Base-by-base conservation (phyloP, 1,140 invertebrate species). In the Formica selysi region DNA sequence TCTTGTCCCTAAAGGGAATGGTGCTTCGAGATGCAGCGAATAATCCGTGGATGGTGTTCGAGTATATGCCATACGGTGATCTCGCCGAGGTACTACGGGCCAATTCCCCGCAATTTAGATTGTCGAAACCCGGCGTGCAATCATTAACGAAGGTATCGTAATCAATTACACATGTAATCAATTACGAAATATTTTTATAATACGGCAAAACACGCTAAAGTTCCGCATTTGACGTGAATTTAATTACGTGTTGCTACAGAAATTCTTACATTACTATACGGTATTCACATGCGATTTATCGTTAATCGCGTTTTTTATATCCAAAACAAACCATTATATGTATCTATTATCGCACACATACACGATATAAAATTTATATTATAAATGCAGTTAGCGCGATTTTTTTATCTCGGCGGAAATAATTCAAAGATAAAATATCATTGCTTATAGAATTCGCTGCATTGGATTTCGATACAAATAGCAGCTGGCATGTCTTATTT, bases 11-110 rank as follows among this genome's bases (percentile, higher is more conserved):
- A 1, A 95, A 98, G 62, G 98, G 98, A 85, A 96, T 98, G 7
- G 97, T 98, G 2, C 96, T 97, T 16, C 96, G 96, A 96, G 98
- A 98, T 70, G 95, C 95, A 1, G 96, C 94, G 10, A 96, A 96
- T 41, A 97, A 96, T 86, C 98, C 98, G 0, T 98, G 98, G 97
- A 98, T 99, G 98, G 96, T 99, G 3, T 99, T 99, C 92, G 98
- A 99, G 93, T 99, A 97, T 91, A 99, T 99, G 98, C 96, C 97
- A 26, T 96, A 97, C 93, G 98, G 98, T 0, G 98, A 99, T 93
- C 95, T 99, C 61, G 97, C 98, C 0, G 97, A 98, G 81, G 96
- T 99, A 2, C 93, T 99, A 10, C 94, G 98, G 67, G 96, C 96
- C 32, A 98, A 97, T 76, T 96, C 96, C 1, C 93, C 94, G 13